Evolutionary conservation across 2,888 invertebrate species (phyloP).

Genomic region (Chalcis sispes): DNA sequence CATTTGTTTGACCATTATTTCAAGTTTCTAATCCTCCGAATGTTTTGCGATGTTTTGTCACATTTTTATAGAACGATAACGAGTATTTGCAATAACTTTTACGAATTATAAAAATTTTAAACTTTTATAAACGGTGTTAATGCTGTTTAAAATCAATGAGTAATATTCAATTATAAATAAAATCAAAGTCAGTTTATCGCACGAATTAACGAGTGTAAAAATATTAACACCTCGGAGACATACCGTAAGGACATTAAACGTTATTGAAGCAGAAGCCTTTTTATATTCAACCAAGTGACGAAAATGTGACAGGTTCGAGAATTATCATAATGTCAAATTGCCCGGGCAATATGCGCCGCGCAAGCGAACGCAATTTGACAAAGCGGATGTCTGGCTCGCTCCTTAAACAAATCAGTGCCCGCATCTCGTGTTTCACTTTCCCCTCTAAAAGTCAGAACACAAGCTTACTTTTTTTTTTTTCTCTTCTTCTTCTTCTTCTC

Average conservation of each 20-base stretch:
- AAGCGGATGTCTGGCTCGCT: conserved; percentile 75
- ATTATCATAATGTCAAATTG: conserved; percentile 54
- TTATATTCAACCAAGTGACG: conserved; percentile 43
- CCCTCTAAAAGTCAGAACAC: conserved; percentile 37
- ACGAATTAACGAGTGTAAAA: conserved; percentile 20
- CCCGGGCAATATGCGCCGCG: conserved; percentile 32
- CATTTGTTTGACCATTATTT: no score
- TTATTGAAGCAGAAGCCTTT: conserved; percentile 22
- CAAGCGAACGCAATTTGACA: conserved; percentile 68
- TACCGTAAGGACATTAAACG: not conserved
- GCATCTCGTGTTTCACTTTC: conserved; percentile 72
- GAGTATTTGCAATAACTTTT: no score
- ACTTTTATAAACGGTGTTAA: no score
- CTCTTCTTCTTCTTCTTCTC: not conserved
- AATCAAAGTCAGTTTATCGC: not conserved
- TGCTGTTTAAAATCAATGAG: no score
- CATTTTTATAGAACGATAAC: no score
- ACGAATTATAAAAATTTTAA: no score
- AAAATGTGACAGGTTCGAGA: conserved; percentile 50
- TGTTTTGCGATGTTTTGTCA: no score
- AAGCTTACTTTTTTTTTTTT: conserved; percentile 14
- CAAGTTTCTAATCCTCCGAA: no score
- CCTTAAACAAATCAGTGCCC: conserved; percentile 75
- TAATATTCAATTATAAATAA: no score
- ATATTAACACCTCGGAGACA: conserved; percentile 1